Evolutionary conservation across 1,140 invertebrate genomes (phyloP), one percentile per base, ranked within the genome.

Genomic region (Aphelinus certus): DNA sequence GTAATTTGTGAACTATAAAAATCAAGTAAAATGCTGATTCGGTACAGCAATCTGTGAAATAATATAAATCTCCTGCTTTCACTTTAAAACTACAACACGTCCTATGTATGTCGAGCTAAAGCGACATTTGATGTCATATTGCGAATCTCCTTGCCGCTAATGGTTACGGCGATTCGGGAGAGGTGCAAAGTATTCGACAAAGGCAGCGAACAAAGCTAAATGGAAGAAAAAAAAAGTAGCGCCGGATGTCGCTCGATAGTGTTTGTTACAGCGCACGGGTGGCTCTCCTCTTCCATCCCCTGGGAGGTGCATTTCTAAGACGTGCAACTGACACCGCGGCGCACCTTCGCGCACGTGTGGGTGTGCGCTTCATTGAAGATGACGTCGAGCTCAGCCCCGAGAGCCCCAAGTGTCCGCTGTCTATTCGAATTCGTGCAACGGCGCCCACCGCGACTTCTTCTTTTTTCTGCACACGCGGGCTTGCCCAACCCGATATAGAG

Each of bases 391-490:
- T 76, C 74, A 75, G 78, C 72, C 77, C 72, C 60, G 62, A 71
- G 71, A 42, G 60, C 73, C 65, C 55, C 72, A 48, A 77, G 75
- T 66, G 49, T 77, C 58, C 58, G 65, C 77, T 79, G 81, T 80
- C 90, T 90, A 89, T 91, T 91, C 89, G 90, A 91, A 91, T 79
- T 76, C 63, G 45, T 55, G 48, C 47, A 26, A 26, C 26, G 26
- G 7, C 60, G 55, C 7, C 9, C n/a, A 9, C 47, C 62, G 43
- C 43, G 62, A n/a, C 43, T 58, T 47, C n/a, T 48, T 58, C n/a
- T 26, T 51, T 53, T 49, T 26, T 26, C 26, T 26, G 26, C 26
- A 26, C 26, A n/a, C 49, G 42, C 2, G 53, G 26, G 46, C n/a
- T 43, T 10, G 2, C 7, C 10, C 58, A 48, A 43, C 57, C 3